phyloP scores from a whole-genome alignment of 2,888 invertebrate genomes.

The Neocrepidodera transversa region DNA sequence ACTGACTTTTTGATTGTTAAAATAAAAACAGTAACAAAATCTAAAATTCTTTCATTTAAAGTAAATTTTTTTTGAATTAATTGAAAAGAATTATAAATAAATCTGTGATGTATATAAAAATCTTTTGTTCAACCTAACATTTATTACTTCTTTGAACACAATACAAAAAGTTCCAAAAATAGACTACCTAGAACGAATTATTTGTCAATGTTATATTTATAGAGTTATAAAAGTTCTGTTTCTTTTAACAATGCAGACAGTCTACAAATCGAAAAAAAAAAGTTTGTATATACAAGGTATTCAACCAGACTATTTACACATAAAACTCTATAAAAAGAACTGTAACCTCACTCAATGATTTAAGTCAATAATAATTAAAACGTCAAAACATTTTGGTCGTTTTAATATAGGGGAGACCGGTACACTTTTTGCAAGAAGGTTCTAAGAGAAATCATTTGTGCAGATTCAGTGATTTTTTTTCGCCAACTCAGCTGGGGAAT shows the following conservation, averaged over 20 bases:
- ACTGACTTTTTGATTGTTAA: too few relatives aligned
- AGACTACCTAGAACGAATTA: neutral
- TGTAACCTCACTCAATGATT: neutral
- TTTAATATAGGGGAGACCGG: too few relatives aligned
- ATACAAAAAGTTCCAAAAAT: neutral
- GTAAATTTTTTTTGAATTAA: too few relatives aligned
- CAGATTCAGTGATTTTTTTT: too few relatives aligned
- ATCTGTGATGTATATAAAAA: too few relatives aligned
- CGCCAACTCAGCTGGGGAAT: too few relatives aligned
- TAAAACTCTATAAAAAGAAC: neutral
- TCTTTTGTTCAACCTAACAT: neutral
- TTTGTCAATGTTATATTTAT: neutral
- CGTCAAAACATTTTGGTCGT: too few relatives aligned
- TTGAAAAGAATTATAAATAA: too few relatives aligned
- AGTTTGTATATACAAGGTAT: neutral
- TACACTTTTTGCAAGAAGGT: too few relatives aligned
- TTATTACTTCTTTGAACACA: neutral
- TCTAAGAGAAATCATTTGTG: too few relatives aligned
- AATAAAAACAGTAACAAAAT: too few relatives aligned
- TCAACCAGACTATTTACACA: neutral
- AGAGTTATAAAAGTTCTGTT: neutral
- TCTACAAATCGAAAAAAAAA: neutral
- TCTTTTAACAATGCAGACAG: neutral
- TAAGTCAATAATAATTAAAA: neutral
- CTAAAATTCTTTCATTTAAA: too few relatives aligned